A percentile compares a stretch with the other conserved stretches of the same genome.
These are phyloP conservation scores for Tetragnatha versicolor DNA, from an alignment of 1,140 invertebrate species.

Conservation along the genomic window DNA sequence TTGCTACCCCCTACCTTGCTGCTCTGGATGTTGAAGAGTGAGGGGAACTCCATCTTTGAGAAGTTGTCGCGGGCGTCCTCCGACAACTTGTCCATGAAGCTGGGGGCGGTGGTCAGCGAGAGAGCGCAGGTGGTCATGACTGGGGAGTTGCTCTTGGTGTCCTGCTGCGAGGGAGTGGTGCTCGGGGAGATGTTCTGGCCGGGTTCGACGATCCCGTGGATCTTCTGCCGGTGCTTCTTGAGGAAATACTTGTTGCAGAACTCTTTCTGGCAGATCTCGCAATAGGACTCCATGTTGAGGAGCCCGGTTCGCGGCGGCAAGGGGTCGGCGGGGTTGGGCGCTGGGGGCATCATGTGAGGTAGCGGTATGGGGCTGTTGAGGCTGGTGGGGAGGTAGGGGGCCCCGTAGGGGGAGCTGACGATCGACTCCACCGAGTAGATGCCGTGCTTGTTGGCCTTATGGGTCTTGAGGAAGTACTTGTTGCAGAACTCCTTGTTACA, in stretches of 20 bases:
- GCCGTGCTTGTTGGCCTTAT: slow-evolving; percentile 94
- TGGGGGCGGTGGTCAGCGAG: slow-evolving; percentile 44
- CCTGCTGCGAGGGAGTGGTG: slow-evolving; percentile 29
- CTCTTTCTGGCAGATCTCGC: slow-evolving; percentile 95
- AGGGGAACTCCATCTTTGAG: slow-evolving; percentile 53
- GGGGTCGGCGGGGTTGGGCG: slow-evolving; percentile 21
- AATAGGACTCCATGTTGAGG: slow-evolving; percentile 63
- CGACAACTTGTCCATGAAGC: slow-evolving; percentile 17
- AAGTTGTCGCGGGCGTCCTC: slow-evolving; percentile 37
- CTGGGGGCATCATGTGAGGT: slow-evolving; percentile 41
- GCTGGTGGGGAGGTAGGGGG: slow-evolving; percentile 8
- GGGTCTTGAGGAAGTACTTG: slow-evolving; percentile 99
- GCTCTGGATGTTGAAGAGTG: slow-evolving; percentile 42
- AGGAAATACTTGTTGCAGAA: slow-evolving; percentile 99
- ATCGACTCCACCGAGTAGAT: slow-evolving; percentile 67
- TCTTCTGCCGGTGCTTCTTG: slow-evolving; percentile 95
- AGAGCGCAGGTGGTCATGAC: slow-evolving; percentile 42
- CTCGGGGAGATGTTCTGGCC: slow-evolving; percentile 48
- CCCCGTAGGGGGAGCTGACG: slow-evolving; percentile 55
- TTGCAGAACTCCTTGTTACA: slow-evolving; percentile 79
- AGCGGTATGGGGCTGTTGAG: slow-evolving; percentile 37
- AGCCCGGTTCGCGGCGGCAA: slow-evolving; percentile 35
- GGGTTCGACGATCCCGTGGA: slow-evolving; percentile 76
- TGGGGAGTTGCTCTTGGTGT: slow-evolving; percentile 53
- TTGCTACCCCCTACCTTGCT: slow-evolving; percentile 16